Evolutionary conservation across 2,797 vertebrate species (phyloP), one percentile per base, ranked within the genome.

Genomic region (Anomalospiza imberbis): DNA sequence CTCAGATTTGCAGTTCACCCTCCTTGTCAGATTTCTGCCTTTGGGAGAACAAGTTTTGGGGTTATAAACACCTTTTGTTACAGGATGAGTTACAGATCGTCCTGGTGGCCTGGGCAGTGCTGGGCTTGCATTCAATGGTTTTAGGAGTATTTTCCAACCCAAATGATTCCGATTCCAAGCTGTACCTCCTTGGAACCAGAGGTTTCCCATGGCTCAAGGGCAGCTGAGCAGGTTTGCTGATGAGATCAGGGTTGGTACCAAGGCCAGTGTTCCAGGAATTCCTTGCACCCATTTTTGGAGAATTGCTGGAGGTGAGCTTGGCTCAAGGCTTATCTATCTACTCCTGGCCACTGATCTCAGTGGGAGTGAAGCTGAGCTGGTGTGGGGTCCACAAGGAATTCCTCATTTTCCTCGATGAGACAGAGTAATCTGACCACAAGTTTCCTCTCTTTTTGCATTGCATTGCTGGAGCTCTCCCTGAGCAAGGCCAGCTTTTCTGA

Each of bases 261-360:
- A 47, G 17, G 21, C 11, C 50, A 22, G 12, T 2, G 13, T 11
- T 18, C 50, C 9, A 4, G 77, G 63, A 55, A 40, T 44, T 53
- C 47, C 58, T 36, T 40, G 53, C 45, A 12, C 31, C 34, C 40
- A 12, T 9, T n/a, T 31, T 14, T 36, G 68, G 67, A 21, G 57
- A 19, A 4, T 0, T 13, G 5, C 55, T 24, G 29, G 2, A 12
- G 8, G 4, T 8, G 28, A n/a, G 82, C 61, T 32, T 17, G 25
- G 19, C 48, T 40, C 58, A 3, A 19, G 40, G 51, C 53, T 58
- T 2, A 0, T 0, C 2, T 5, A 0, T 18, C 44, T 34, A 0
- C 3, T 62, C 48, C 51, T 3, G 12, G 31, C 26, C 25, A 3
- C 18, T 9, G 85, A 34, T 10, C 7, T 20, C 61, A 6, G 29